Base-by-base conservation (phyloP, 2,113 vertebrate genomes). In the Steatornis caripensis region DNA sequence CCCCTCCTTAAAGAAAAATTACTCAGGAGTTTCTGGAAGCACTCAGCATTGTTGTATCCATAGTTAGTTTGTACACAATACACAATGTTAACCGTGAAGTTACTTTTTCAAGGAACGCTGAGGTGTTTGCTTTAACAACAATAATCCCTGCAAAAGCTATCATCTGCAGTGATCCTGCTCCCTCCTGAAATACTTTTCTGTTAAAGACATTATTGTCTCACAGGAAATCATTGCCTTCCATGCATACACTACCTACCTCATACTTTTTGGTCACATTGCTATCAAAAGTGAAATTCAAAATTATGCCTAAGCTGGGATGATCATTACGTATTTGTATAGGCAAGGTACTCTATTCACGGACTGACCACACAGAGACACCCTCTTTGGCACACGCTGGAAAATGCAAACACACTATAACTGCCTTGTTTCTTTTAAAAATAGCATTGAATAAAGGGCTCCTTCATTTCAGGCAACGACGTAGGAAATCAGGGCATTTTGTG, bases 361-460 rank as follows among this genome's bases (percentile, higher is more conserved):
- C 22, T 51, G 91, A 72, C 95, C 95, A 96, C 91, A 93, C 81
- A 96, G 91, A 93, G 70, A 79, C 75, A 91, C 39, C 49, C 74
- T 61, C 87, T 37, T 58, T 36, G 60, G 45, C 61, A n/a, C 3
- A 8, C 21, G 29, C 45, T 87, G 78, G 81, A 87, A 95, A 96
- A 95, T 18, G 62, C 58, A 95, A 85, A 85, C 89, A 72, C 55
- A 11, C 48, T 29, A 27, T 10, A 76, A 57, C 39, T 82, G 58
- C 78, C 81, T 91, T 95, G 85, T 96, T 97, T 91, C 93, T 83
- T 96, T 91, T 91, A 55, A 91, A 97, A 97, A 96, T 53, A 97
- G 12, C 10, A 16, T 15, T n/a, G 91, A 95, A 97, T 82, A 96
- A 96, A 95, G 69, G 57, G 36, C 70, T 89, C 93, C 91, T 97